Conservation (phyloP, 2,113 vertebrate species). For the Chaenogobius annularis region DNA sequence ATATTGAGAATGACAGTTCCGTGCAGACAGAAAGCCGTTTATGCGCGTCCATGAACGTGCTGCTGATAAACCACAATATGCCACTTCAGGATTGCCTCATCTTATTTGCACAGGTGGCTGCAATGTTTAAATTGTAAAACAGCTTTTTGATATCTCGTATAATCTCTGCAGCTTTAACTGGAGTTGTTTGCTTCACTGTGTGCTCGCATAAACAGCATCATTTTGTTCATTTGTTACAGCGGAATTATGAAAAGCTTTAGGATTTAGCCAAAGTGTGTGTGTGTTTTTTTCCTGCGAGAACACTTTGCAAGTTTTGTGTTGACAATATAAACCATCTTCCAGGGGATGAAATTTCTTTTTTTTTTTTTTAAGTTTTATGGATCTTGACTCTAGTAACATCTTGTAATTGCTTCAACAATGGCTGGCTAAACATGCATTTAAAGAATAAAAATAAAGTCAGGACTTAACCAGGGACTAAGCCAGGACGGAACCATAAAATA, state of each 20-base stretch:
- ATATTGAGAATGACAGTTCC: background rate
- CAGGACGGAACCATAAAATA: no score
- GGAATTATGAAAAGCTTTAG: background rate
- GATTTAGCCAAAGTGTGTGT: background rate
- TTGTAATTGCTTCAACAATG: background rate
- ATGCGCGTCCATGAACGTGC: background rate
- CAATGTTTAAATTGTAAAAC: conserved; percentile 1
- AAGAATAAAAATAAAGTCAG: no score
- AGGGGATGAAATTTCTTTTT: background rate
- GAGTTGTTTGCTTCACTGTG: background rate
- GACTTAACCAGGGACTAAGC: no score
- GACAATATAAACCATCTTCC: background rate
- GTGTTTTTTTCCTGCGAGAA: background rate
- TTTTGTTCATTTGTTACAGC: conserved; percentile 1
- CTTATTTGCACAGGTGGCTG: conserved; percentile 1
- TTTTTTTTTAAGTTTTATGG: no score
- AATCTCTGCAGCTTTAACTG: background rate
- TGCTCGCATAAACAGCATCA: background rate
- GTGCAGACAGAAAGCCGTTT: background rate
- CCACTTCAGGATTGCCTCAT: background rate
- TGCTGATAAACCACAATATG: background rate
- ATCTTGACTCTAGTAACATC: background rate
- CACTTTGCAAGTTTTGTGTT: background rate
- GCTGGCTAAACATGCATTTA: no score
- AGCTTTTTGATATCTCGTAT: background rate